phyloP scores from a whole-genome alignment of 2,888 invertebrate genomes.

The Dorcus hopei region DNA sequence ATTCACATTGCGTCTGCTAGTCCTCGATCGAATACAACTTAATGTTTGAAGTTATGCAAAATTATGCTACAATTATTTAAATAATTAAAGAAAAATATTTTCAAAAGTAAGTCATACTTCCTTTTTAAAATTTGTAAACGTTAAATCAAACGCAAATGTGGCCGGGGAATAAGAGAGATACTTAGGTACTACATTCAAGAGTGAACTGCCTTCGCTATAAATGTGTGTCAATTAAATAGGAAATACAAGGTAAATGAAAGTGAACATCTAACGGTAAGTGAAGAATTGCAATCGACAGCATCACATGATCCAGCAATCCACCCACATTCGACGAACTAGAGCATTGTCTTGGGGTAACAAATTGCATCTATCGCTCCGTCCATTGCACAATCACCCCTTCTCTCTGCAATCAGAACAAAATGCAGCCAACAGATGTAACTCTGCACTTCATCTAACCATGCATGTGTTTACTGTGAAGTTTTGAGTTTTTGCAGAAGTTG shows the following conservation, averaged over 20 bases:
- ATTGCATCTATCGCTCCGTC: constrained; percentile 24
- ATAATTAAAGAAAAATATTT: too few species aligned
- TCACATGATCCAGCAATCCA: constrained; percentile 7
- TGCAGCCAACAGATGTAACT: constrained; percentile 20
- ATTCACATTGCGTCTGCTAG: too few species aligned
- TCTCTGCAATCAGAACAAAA: constrained; percentile 23
- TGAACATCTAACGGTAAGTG: not conserved
- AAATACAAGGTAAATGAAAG: not conserved
- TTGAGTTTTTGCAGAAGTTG: not conserved
- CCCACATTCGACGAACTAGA: constrained; percentile 25
- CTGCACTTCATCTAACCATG: constrained; percentile 17
- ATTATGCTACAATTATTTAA: too few species aligned
- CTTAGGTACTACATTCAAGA: too few species aligned
- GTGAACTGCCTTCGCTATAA: not conserved
- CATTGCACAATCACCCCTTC: constrained; percentile 34
- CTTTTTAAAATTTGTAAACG: too few species aligned
- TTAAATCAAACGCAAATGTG: too few species aligned
- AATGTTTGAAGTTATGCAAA: too few species aligned
- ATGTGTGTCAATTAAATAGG: not conserved
- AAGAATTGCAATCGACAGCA: not conserved
- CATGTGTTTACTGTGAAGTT: not conserved
- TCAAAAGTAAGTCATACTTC: too few species aligned
- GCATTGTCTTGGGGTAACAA: constrained; percentile 35
- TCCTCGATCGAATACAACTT: too few species aligned
- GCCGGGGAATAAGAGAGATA: too few species aligned